Conservation (phyloP, 2,888 invertebrate genomes). For the Nowickia ferox region DNA sequence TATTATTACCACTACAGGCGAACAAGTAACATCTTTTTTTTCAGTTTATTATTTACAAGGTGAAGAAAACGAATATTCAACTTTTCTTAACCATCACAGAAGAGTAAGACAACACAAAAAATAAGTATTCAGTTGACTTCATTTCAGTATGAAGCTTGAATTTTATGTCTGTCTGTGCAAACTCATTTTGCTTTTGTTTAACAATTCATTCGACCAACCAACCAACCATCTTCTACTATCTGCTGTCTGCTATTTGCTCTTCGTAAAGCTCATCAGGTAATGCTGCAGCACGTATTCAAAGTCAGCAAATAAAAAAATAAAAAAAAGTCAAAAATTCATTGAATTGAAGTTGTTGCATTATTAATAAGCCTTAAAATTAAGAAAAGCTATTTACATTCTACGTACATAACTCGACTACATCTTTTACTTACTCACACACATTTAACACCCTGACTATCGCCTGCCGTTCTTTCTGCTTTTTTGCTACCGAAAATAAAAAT, state of each 20-base stretch:
- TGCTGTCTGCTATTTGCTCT: conserved; percentile 8
- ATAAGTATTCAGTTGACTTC: conserved; percentile 28
- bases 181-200: conserved; percentile 30
- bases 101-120: not conserved
- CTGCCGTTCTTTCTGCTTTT: not conserved
- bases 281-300: conserved; percentile 71
- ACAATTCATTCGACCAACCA: conserved; percentile 20
- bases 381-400: conserved; percentile 69
- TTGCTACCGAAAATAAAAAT: not conserved
- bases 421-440: conserved; percentile 5
- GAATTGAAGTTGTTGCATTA: conserved; percentile 72
- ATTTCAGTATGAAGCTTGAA: not conserved
- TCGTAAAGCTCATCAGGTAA: conserved; percentile 70
- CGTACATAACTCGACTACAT: conserved; percentile 41
- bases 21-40: conserved; percentile 32
- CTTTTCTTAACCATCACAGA: conserved; percentile 6
- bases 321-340: conserved; percentile 72
- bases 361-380: conserved; percentile 71
- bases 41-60: not conserved
- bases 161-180: conserved; percentile 4
- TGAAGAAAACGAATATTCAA: not conserved
- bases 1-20: conserved; percentile 12
- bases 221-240: not conserved
- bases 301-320: conserved; percentile 57
- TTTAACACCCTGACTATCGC: not conserved